A percentile compares a stretch with the other conserved stretches of the same genome.
Conservation (phyloP, 1,140 invertebrate genomes). For the Drosophila tsacasi region DNA sequence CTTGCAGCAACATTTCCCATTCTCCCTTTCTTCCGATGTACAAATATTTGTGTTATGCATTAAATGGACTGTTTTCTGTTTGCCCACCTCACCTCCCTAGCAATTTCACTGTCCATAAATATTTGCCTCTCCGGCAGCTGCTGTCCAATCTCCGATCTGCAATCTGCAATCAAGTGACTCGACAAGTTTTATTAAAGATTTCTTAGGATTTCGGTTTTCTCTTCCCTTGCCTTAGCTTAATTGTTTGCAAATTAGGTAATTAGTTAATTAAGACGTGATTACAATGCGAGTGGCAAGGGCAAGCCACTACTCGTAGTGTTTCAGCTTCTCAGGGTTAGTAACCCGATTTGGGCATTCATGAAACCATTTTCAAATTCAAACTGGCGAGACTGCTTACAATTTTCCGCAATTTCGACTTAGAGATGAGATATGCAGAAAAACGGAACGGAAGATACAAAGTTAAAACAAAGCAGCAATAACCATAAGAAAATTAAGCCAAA, state of each 20-base stretch:
- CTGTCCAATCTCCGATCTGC: conserved; percentile 52
- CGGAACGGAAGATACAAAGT: conserved; percentile 12
- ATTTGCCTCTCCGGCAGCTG: conserved; percentile 47
- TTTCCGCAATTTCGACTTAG: conserved; percentile 65
- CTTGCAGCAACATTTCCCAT: conserved; percentile 23
- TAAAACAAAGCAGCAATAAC: conserved; percentile 55
- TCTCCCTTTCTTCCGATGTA: conserved; percentile 46
- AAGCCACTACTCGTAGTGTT: conserved; percentile 16
- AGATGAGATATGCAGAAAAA: conserved; percentile 48
- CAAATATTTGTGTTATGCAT: conserved; percentile 53
- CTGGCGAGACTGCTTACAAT: conserved; percentile 46
- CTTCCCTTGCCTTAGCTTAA: conserved; percentile 48
- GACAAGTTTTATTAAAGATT: conserved; percentile 52
- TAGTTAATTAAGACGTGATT: conserved; percentile 74
- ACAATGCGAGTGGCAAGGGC: conserved; percentile 53
- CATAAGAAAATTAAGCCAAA: conserved; percentile 78
- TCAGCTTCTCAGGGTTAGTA: conserved; percentile 35
- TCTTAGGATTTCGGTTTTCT: conserved; percentile 29
- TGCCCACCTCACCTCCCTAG: conserved; percentile 43
- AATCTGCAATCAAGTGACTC: conserved; percentile 74
- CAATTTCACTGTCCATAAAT: conserved; percentile 47
- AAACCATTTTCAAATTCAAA: conserved; percentile 53
- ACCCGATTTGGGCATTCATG: conserved; percentile 43
- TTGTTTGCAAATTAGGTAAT: conserved; percentile 83
- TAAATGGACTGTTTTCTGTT: conserved; percentile 53